Conservation (phyloP, 2,888 invertebrate genomes). For the Dusona sp. region DNA sequence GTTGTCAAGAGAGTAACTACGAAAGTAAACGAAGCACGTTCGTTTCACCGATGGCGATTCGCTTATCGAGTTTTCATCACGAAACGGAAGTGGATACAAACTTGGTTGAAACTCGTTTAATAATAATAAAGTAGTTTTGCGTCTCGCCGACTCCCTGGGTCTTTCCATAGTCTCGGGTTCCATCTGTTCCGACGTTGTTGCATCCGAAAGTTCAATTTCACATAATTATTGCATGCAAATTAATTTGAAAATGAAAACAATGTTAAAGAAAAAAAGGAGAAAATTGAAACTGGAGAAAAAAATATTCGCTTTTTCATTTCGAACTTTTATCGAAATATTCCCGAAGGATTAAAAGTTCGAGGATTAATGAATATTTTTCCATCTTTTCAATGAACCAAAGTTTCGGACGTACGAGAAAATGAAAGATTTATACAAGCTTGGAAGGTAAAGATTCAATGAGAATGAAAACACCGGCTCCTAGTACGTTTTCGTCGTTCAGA, state of each 20-base stretch:
- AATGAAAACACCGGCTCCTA: too few relatives aligned
- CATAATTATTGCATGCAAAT: constrained; percentile 49
- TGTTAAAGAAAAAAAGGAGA: not conserved
- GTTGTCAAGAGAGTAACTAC: not conserved
- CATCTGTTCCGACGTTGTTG: constrained; percentile 12
- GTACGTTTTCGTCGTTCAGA: too few relatives aligned
- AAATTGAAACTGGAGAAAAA: not conserved
- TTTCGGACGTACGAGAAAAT: not conserved
- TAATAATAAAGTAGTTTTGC: constrained; percentile 62
- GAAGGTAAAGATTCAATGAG: not conserved
- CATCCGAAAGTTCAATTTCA: constrained; percentile 5
- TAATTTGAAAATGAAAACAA: not conserved
- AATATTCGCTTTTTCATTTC: not conserved
- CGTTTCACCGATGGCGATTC: constrained; percentile 37
- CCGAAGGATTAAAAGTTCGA: not conserved
- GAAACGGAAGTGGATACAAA: constrained; percentile 33
- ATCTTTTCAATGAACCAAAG: not conserved
- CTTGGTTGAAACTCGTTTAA: constrained; percentile 55
- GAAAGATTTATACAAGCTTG: not conserved
- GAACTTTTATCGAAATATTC: not conserved
- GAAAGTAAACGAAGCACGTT: constrained; percentile 4
- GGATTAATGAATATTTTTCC: not conserved
- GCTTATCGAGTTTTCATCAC: constrained; percentile 35
- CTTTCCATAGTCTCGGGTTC: not conserved
- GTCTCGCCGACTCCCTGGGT: constrained; percentile 1